Percentiles rank a stretch among this genome's conserved stretches.
Evolutionary conservation across 2,888 invertebrate species (phyloP).

Genomic region (Mactromeris polynyma): DNA sequence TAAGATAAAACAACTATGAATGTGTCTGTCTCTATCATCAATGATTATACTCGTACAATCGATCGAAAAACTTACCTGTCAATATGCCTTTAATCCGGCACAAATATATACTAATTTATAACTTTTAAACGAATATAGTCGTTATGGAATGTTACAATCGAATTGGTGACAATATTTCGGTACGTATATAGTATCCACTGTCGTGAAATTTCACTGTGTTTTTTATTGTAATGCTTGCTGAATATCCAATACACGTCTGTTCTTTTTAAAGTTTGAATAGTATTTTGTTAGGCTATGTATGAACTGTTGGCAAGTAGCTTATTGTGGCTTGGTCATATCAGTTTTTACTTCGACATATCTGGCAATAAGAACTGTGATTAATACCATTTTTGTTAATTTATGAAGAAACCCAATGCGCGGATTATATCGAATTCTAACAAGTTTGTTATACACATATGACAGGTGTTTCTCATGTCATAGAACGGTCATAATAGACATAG

Average conservation of each 20-base stretch:
- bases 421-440: conserved; percentile 19
- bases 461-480: conserved; percentile 29
- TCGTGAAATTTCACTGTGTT: too few relatives aligned
- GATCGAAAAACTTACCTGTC: too few relatives aligned
- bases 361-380: conserved; percentile 8
- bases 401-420: conserved; percentile 16
- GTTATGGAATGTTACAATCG: too few relatives aligned
- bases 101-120: too few relatives aligned
- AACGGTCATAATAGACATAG: not conserved
- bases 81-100: too few relatives aligned
- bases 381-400: conserved; percentile 32
- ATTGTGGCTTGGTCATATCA: not conserved
- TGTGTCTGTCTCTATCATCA: too few relatives aligned
- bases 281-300: not conserved
- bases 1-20: too few relatives aligned
- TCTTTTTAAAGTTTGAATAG: not conserved
- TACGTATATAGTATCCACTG: too few relatives aligned
- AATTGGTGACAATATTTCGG: too few relatives aligned
- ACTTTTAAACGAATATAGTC: too few relatives aligned
- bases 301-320: conserved; percentile 33
- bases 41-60: too few relatives aligned
- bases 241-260: not conserved
- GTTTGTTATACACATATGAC: conserved; percentile 34
- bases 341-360: conserved; percentile 17
- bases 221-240: not conserved